Evolutionary conservation across 2,888 invertebrate genomes (phyloP).

Genomic region (Parnassius smintheus): DNA sequence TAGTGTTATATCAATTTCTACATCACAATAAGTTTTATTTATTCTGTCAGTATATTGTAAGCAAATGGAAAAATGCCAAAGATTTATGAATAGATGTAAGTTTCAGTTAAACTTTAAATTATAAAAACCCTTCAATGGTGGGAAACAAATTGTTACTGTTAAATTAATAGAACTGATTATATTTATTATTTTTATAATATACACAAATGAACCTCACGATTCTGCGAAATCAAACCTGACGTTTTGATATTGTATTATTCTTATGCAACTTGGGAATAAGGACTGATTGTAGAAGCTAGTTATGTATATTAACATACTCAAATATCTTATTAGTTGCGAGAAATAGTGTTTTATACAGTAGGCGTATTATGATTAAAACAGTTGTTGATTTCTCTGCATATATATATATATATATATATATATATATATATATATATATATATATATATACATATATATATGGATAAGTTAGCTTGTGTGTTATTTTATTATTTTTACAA

Average conservation of each 20-base stretch:
- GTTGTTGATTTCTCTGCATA: slow-evolving; percentile 17
- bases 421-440: too few relatives aligned
- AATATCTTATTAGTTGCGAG: slow-evolving; percentile 50
- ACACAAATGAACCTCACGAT: slow-evolving; percentile 61
- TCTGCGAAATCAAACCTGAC: slow-evolving; percentile 40
- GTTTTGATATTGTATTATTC: slow-evolving; percentile 60
- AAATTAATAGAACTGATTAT: slow-evolving; percentile 41
- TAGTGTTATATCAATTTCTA: slow-evolving; percentile 33
- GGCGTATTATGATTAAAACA: slow-evolving; percentile 37
- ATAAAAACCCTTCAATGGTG: slow-evolving; percentile 52
- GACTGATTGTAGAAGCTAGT: slow-evolving; percentile 70
- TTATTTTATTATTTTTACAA: neutral
- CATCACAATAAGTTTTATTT: slow-evolving; percentile 61
- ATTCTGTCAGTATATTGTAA: slow-evolving; percentile 51
- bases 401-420: too few relatives aligned
- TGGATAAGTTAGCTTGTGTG: too few relatives aligned
- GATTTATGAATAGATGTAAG: slow-evolving; percentile 74
- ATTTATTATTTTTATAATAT: slow-evolving; percentile 71
- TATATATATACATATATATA: too few relatives aligned
- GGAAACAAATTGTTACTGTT: slow-evolving; percentile 81
- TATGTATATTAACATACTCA: slow-evolving; percentile 48
- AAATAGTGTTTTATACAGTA: slow-evolving; percentile 39
- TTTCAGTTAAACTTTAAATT: slow-evolving; percentile 55
- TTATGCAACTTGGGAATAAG: slow-evolving; percentile 65
- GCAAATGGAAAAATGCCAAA: slow-evolving; percentile 71